Base-by-base conservation (phyloP, 2,797 vertebrate species). In the Rhinatrema bivittatum region DNA sequence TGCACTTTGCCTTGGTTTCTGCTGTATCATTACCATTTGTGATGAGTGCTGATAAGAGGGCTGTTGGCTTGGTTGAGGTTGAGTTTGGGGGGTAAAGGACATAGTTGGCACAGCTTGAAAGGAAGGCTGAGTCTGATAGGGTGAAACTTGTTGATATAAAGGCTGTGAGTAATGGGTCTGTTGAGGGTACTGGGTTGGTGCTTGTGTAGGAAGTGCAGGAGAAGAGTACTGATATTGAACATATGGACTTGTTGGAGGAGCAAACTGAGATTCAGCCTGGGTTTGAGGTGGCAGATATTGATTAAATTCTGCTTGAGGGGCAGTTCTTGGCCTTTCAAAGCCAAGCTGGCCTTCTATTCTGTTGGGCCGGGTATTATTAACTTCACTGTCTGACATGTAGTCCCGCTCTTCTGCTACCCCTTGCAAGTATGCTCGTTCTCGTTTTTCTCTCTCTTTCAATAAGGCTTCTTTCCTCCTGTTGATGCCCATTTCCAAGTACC, bases 351-450 rank as follows among this genome's bases (percentile, higher is more conserved):
- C 79, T 39, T 88, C 93, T 60, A 88, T 85, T 44, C 88, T 86
- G 28, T 85, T 69, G 39, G 94, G 93, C 44, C 97, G 86, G 59
- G 91, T 84, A 70, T 87, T 96, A 75, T 87, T 93, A 63, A 99
- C 91, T 74, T 99, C 97, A 60, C 97, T 99, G 61, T 99, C 97
- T 42, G 96, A 99, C 95, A 99, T 98, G 55, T 99, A 99, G 74
- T 98, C 96, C 18, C 96, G 87, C 58, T 99, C 97, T 61, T 99
- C 97, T 6, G 97, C 97, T 56, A 99, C 97, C 20, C 97, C 95
- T 63, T 98, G 97, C 28, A 99, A 88, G 74, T 99, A 99, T 17
- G 94, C 97, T 44, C 97, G 78, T 49, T 99, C 97, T 57, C 95
- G 81, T 62, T 99, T 99, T 70, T 99, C 97, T 59, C 97, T 86